phyloP scores from a whole-genome alignment of 2,797 vertebrate species.

The Pempheris klunzingeri region DNA sequence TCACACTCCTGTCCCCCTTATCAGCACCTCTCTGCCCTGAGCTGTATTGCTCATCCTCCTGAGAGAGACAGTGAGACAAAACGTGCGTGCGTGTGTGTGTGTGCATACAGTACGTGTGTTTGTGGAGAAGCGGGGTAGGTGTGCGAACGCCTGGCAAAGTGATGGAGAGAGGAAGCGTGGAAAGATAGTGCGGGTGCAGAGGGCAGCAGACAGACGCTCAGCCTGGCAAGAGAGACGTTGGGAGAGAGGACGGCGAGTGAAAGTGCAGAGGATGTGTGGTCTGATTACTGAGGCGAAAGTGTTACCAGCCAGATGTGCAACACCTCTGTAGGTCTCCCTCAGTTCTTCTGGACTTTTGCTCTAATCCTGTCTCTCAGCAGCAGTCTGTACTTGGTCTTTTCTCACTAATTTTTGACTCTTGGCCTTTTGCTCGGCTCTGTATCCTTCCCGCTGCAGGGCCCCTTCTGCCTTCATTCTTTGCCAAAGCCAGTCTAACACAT shows the following conservation, averaged over 20 bases:
- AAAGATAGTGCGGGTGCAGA: slow-evolving; percentile 70
- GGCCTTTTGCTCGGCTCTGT: slow-evolving; percentile 43
- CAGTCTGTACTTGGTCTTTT: slow-evolving; percentile 31
- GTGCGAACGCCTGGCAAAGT: slow-evolving; percentile 14
- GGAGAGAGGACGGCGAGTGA: slow-evolving; percentile 45
- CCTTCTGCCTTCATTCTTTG: slow-evolving; percentile 43
- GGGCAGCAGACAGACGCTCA: slow-evolving; percentile 77
- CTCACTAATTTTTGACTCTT: slow-evolving; percentile 52
- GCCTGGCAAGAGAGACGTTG: slow-evolving; percentile 51
- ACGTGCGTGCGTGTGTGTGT: slow-evolving; percentile 19
- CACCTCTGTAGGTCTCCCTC: slow-evolving; percentile 47
- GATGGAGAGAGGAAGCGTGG: slow-evolving; percentile 67
- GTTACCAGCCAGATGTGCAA: slow-evolving; percentile 67
- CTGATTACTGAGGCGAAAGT: slow-evolving; percentile 69
- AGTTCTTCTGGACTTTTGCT: slow-evolving; percentile 44
- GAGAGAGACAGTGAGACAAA: slow-evolving; percentile 51
- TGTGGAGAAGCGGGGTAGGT: slow-evolving; percentile 10
- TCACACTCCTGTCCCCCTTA: slow-evolving; percentile 82
- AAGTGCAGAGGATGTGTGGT: slow-evolving; percentile 72
- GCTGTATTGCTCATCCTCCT: slow-evolving; percentile 70
- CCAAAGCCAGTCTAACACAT: slow-evolving; percentile 46
- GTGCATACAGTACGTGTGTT: slow-evolving; percentile 30
- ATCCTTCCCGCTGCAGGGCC: slow-evolving; percentile 66
- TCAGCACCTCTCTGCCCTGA: slow-evolving; percentile 75
- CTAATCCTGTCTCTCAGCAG: slow-evolving; percentile 59